Base-by-base conservation (phyloP, 2,888 invertebrate species). In the Teleiodes luculella region DNA sequence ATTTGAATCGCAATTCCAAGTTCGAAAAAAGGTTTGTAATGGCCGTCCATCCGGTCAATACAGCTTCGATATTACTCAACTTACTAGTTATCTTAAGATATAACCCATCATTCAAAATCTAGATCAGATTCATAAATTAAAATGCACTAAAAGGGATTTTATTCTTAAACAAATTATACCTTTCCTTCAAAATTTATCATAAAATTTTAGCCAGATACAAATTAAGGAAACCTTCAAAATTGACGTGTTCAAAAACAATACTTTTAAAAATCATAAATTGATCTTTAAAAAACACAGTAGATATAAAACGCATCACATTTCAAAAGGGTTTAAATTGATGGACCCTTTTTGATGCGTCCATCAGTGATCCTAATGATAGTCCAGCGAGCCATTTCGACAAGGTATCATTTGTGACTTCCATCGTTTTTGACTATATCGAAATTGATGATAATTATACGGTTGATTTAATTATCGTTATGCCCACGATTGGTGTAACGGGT, bases 1-100 rank as follows among this genome's bases (percentile, higher is more conserved):
- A 70, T 80, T 80, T 73, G 78, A 74, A 80, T 82, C 76, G 82
- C 86, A 78, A 82, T 78, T 72, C 65, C n/a, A 48, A 43, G 24
- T 43, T 43, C 43, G 28, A 48, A 49, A 68, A 73, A 74, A 81
- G 78, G 24, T 24, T 74, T 80, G 83, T 82, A 75, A 83, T 80
- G 83, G 79, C 74, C 62, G 64, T 66, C 62, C 68, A 75, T 79
- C 80, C 78, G 80, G 78, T 72, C 73, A 74, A 72, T 72, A 72
- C 69, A 70, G 58, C 59, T 65, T 62, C 67, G 57, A 68, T 72
- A 68, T 68, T 68, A 65, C 63, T 73, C 67, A 68, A 65, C 63
- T 73, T 67, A 68, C 69, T 65, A 60, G 57, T 48, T 48, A 36
- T 20, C 18, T 36, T 48, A 10, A 48, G 35, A 24, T 24, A n/a